Evolutionary conservation across 2,113 vertebrate genomes (phyloP).

Genomic region (Galemys pyrenaicus): DNA sequence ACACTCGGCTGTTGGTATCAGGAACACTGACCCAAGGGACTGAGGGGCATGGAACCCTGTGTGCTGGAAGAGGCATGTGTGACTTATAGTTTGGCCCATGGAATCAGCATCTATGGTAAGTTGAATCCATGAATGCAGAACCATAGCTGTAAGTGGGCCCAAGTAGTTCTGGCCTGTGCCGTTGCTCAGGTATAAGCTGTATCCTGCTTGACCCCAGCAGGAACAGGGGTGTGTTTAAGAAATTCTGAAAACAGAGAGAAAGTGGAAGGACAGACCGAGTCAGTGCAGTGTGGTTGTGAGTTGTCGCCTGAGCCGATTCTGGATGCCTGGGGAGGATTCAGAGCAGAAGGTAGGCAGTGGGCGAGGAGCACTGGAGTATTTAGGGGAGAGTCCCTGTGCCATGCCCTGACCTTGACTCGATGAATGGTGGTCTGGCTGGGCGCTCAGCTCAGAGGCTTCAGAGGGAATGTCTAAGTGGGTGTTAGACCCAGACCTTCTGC

Average conservation of each 20-base stretch:
- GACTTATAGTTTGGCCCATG: too few species aligned
- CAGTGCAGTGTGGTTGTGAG: neutral
- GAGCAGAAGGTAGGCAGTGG: neutral
- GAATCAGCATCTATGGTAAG: too few species aligned
- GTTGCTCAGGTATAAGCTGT: neutral
- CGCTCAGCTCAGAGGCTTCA: neutral
- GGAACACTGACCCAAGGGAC: neutral
- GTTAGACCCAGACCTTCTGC: too few species aligned
- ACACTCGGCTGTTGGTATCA: neutral
- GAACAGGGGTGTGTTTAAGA: neutral
- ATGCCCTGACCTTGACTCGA: neutral
- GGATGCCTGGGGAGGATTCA: too few species aligned
- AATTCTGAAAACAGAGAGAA: neutral
- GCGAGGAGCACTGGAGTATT: neutral
- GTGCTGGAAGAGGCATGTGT: too few species aligned
- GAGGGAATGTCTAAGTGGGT: neutral
- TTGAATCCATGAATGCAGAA: too few species aligned
- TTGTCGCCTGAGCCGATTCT: neutral
- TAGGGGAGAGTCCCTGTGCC: neutral
- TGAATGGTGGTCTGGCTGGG: neutral
- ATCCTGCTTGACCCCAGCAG: too few species aligned
- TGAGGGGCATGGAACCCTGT: too few species aligned
- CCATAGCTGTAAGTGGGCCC: too few species aligned
- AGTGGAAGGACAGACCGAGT: neutral
- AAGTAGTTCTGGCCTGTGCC: too few species aligned